Evolutionary conservation across 2,888 invertebrate genomes (phyloP), one percentile per base, ranked within the genome.

Genomic region (Macaria liturata): DNA sequence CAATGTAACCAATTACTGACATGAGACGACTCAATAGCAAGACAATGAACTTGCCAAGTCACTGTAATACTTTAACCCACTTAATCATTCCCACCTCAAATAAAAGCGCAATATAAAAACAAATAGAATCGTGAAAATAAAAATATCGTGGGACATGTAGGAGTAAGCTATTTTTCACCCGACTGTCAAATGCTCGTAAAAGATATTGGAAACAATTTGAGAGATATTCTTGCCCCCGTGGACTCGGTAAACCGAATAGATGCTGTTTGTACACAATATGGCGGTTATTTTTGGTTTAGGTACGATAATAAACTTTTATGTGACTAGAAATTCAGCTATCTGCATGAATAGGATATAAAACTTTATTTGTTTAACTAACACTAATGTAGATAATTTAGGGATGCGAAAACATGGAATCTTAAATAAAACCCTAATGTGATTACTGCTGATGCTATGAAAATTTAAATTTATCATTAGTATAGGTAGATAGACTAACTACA

Each of bases 151-250:
- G 73, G 80, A 77, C 77, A 78, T 72, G 71, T 73, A 71, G 20
- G 20, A 20, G 20, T 20, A 61, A 67, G 81, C 84, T 83, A 86
- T 86, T 86, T 88, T 84, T 87, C 88, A 86, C 77, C 72, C 74
- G 72, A 78, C 81, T 88, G 88, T 86, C 88, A 86, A 86, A 85
- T 80, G 79, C 77, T 84, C 86, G 81, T 86, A 83, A 86, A 86
- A 85, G 80, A 86, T 88, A 87, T 87, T 88, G 86, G 84, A 86
- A 85, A 87, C 88, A 88, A 87, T 88, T 88, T 86, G 85, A 84
- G 74, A 78, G 78, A 85, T 84, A 84, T 86, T 66, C 84, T 77
- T 69, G 78, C 77, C 81, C 76, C 77, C 71, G 74, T 70, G 81
- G 81, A 80, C 20, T 20, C 20, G 20, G 20, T 62, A 69, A 70